These are phyloP conservation scores for Pogonocherus hispidulus DNA, from an alignment of 2,888 invertebrate genomes.

Conservation along the genomic window DNA sequence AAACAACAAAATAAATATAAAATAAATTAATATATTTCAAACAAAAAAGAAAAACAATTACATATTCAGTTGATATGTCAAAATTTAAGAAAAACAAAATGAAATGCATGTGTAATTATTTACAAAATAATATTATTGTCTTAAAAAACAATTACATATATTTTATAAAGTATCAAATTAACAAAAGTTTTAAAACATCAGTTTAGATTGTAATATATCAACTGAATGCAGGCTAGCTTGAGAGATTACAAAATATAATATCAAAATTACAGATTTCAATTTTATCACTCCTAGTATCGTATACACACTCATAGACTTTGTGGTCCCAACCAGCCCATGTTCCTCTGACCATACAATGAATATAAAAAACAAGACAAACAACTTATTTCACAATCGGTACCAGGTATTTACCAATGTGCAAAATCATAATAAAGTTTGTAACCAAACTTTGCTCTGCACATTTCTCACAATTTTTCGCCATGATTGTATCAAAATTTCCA, in stretches of 20 bases:
- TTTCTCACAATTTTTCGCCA: conserved; percentile 52
- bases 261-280: conserved; percentile 48
- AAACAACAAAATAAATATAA: conserved; percentile 61
- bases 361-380: conserved; percentile 32
- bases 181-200: conserved; percentile 32
- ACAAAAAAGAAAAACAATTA: conserved; percentile 62
- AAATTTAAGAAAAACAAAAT: conserved; percentile 43
- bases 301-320: conserved; percentile 52
- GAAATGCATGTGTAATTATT: conserved; percentile 37
- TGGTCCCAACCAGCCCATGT: conserved; percentile 50
- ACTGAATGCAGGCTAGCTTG: conserved; percentile 49
- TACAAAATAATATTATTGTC: conserved; percentile 33
- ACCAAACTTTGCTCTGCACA: conserved; percentile 57
- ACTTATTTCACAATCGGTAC: conserved; percentile 32
- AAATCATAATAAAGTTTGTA: conserved; percentile 47
- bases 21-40: conserved; percentile 66
- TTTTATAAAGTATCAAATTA: conserved; percentile 37
- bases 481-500: conserved; percentile 40
- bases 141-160: conserved; percentile 36
- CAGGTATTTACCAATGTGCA: conserved; percentile 45
- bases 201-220: conserved; percentile 42
- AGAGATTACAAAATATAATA: conserved; percentile 49
- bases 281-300: conserved; percentile 50
- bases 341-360: conserved; percentile 45
- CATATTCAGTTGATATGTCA: conserved; percentile 61